Base-by-base conservation (phyloP, 2,113 vertebrate species). In the Nibea coibor region DNA sequence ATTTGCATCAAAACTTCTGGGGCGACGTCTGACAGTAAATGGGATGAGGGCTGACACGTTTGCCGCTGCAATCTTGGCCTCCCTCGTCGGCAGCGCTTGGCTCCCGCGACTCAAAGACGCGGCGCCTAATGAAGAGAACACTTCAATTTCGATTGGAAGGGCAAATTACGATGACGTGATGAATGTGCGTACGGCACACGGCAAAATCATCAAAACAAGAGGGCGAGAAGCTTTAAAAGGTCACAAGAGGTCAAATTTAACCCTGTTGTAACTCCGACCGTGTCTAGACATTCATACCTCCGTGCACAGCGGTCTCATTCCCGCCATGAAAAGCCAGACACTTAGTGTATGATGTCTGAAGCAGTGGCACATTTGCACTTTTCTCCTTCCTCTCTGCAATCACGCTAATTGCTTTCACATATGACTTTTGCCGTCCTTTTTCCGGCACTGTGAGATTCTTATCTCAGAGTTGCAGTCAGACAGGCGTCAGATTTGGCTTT, bases 121-220 rank as follows among this genome's bases (percentile, higher is more conserved):
- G 1, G 4, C 26, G 8, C 16, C 94, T 95, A 95, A 96, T 96
- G 94, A 94, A 94, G 95, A 96, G 93, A 84, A 75, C 94, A 94
- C 92, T 95, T 57, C 92, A 92, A 95, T 92, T 96, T 94, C 90
- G 90, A 94, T 93, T 94, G 95, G 94, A 94, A 93, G 93, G 92
- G 93, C 92, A 89, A 94, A 95, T 94, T 88, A 95, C 24, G 94
- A 94, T 92, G 95, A 96, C 94, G 93, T 95, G 95, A 95, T 94
- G 94, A 94, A 95, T 88, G 95, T 93, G 95, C 93, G 96, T 93
- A 94, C 94, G 95, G n/a, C n/a, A n/a, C n/a, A n/a, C n/a, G n/a
- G 26, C 39, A 51, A 22, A 66, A 24, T 26, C 62, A 14, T 4
- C 0, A 10, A 24, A 66, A 80, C 31, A 59, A 39, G 24, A 45